A percentile compares a stretch with the other conserved stretches of the same genome.
Evolutionary conservation across 1,140 invertebrate genomes (phyloP).

Genomic region (Hypsibius dujardini): DNA sequence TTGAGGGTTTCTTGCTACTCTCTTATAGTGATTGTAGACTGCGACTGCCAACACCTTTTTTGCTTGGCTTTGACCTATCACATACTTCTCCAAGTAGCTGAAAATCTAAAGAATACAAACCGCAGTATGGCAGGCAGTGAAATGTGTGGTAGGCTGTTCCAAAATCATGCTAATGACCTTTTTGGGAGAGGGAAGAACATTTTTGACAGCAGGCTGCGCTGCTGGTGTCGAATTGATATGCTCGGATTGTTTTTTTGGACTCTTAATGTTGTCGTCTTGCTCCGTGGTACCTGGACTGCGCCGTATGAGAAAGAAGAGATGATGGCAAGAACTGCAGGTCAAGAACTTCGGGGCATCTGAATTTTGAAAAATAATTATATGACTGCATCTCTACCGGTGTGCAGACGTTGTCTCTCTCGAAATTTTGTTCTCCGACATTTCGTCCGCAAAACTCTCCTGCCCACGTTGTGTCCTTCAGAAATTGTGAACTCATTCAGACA

Average conservation of each 20-base stretch:
- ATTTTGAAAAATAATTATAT: not conserved
- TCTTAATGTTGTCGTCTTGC: not conserved
- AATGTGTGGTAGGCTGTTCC: too few relatives aligned
- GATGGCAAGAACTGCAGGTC: not conserved
- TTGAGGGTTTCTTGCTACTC: conserved; percentile 32
- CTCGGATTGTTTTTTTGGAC: not conserved
- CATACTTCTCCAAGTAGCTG: conserved; percentile 36
- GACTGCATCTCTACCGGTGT: too few relatives aligned
- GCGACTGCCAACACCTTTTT: conserved; percentile 41
- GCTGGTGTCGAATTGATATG: not conserved
- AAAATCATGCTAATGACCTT: not conserved
- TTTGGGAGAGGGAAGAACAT: not conserved
- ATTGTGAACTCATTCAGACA: too few relatives aligned
- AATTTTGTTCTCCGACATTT: too few relatives aligned
- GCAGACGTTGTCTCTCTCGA: too few relatives aligned
- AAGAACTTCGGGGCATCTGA: not conserved
- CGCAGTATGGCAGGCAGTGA: too few relatives aligned
- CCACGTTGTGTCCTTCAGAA: too few relatives aligned
- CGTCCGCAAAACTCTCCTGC: too few relatives aligned
- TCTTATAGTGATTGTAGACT: conserved; percentile 42
- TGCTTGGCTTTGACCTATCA: conserved; percentile 39
- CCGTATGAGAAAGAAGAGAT: not conserved
- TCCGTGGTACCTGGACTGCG: not conserved
- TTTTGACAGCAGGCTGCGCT: not conserved
- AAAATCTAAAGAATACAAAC: conserved; percentile 29